A percentile compares a stretch with the other conserved stretches of the same genome.
Evolutionary conservation across 2,888 invertebrate genomes (phyloP).

Genomic region (Mythimna loreyi): DNA sequence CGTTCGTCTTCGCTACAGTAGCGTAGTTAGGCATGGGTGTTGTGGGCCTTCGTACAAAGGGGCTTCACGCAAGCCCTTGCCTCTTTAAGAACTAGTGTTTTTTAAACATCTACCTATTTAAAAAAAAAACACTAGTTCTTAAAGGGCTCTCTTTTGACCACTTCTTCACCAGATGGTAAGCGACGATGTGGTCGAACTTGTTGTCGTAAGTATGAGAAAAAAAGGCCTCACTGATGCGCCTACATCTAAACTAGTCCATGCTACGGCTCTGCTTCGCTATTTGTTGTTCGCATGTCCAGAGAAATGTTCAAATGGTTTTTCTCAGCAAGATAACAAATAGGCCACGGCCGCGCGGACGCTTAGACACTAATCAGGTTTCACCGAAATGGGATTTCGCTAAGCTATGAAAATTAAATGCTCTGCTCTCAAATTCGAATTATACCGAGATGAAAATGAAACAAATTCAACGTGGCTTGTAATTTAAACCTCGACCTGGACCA

Average conservation of each 20-base stretch:
- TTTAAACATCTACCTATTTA: no score
- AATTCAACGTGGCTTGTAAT: slow-evolving; percentile 77
- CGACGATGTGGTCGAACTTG: no score
- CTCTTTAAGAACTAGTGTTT: no score
- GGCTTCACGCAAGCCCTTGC: no score
- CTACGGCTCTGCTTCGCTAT: slow-evolving; percentile 37
- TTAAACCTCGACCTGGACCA: slow-evolving; percentile 75
- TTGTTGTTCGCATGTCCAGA: slow-evolving; percentile 66
- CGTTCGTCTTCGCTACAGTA: slow-evolving; percentile 45
- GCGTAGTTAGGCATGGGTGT: no score
- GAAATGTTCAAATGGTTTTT: slow-evolving; percentile 71
- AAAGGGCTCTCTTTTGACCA: no score
- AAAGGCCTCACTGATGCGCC: no score
- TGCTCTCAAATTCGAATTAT: slow-evolving; percentile 80
- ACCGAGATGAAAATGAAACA: slow-evolving; percentile 81
- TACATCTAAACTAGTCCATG: no score
- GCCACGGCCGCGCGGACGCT: slow-evolving; percentile 79
- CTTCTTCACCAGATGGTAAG: no score
- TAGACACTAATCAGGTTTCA: slow-evolving; percentile 81
- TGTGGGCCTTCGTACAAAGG: no score
- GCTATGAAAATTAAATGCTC: slow-evolving; percentile 83
- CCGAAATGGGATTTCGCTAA: slow-evolving; percentile 81
- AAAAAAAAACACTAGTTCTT: no score
- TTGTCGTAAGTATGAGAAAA: no score
- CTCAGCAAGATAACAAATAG: slow-evolving; percentile 81